Percentiles rank a stretch among this genome's conserved stretches.
Conservation (phyloP, 2,888 invertebrate species). For the Biston stratarius region DNA sequence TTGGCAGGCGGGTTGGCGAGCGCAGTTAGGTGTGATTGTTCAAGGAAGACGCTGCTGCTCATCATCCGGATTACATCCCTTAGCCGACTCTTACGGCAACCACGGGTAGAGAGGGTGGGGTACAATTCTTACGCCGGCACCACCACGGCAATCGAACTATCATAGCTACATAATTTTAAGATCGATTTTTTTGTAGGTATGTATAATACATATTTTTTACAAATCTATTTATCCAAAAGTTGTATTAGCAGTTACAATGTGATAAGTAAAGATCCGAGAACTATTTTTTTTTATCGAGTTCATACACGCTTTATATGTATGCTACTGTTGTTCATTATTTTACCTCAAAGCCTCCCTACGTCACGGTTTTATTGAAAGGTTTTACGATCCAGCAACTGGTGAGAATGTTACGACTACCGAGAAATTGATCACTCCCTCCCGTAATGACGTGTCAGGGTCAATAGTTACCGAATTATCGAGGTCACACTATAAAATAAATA, state of each 20-base stretch:
- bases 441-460: constrained; percentile 53
- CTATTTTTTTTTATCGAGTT: not conserved
- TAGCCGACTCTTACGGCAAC: no score
- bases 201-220: no score
- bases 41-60: no score
- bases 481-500: constrained; percentile 48
- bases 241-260: not conserved
- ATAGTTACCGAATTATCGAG: constrained; percentile 43
- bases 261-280: not conserved
- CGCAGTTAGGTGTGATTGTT: no score
- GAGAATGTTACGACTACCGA: constrained; percentile 56
- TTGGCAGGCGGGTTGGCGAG: no score
- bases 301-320: constrained; percentile 3
- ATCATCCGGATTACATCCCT: no score
- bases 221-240: not conserved
- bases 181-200: no score
- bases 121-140: no score
- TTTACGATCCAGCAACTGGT: constrained; percentile 61
- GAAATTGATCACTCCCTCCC: constrained; percentile 63
- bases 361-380: constrained; percentile 55
- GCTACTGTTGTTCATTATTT: constrained; percentile 14
- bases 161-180: no score
- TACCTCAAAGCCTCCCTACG: constrained; percentile 16
- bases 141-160: no score
- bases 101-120: no score